Evolutionary conservation across 2,797 vertebrate species (phyloP).

Genomic region (Merluccius polli): DNA sequence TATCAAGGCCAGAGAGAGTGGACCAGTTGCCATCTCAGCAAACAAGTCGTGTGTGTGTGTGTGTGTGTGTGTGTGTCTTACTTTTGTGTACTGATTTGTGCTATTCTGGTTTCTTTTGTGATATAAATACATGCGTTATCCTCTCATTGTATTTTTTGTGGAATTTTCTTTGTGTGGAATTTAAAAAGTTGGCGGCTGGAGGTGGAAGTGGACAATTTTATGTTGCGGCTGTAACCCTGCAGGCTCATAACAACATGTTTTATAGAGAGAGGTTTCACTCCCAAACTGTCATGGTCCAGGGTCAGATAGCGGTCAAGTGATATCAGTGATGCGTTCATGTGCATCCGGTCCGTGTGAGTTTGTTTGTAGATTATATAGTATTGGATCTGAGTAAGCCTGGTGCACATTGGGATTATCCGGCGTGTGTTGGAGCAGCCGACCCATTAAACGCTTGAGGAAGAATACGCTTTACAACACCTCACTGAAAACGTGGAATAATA

Average conservation of each 20-base stretch:
- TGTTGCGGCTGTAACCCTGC: neutral
- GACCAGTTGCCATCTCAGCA: neutral
- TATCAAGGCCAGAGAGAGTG: slow-evolving; percentile 1
- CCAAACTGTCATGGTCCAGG: neutral
- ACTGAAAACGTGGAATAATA: slow-evolving; percentile 40
- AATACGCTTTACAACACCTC: slow-evolving; percentile 38
- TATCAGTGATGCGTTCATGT: neutral
- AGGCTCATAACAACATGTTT: neutral
- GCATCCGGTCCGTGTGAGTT: neutral
- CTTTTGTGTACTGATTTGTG: neutral
- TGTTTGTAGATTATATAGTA: neutral
- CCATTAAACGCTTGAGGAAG: slow-evolving; percentile 45
- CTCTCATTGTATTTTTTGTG: neutral
- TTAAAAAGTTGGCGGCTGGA: neutral
- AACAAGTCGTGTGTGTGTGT: no score
- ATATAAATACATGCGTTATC: neutral
- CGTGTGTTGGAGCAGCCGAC: neutral
- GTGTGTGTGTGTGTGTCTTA: neutral
- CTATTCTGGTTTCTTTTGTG: neutral
- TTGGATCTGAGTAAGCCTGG: neutral
- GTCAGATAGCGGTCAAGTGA: neutral
- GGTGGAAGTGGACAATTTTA: neutral
- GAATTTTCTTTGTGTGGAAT: neutral
- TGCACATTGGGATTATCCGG: neutral
- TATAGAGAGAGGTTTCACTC: neutral